phyloP scores from a whole-genome alignment of 2,797 vertebrate species.

The Tadarida brasiliensis region DNA sequence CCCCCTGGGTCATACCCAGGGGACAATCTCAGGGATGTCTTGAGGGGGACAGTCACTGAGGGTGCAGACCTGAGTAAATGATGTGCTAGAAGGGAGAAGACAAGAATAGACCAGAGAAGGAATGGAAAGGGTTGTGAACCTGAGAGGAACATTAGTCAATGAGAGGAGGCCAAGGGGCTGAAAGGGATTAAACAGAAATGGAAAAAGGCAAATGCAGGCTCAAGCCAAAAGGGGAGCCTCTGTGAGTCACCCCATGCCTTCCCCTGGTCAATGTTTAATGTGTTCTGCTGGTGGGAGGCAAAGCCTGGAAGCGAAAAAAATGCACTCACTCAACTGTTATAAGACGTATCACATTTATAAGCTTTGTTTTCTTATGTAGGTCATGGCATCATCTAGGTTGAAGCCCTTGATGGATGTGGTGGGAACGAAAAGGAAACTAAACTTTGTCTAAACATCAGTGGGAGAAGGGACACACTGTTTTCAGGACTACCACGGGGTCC shows the following conservation, averaged over 20 bases:
- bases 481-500: not conserved
- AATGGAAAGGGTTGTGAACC: not conserved
- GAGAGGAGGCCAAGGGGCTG: not conserved
- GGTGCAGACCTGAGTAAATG: not conserved
- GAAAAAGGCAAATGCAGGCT: not conserved
- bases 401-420: not conserved
- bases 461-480: not conserved
- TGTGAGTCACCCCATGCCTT: not conserved
- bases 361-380: not conserved
- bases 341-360: not conserved
- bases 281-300: not conserved
- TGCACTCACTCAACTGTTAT: not conserved
- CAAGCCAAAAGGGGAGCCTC: not conserved
- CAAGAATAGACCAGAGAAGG: not conserved
- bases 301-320: not conserved
- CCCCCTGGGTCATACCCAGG: not conserved
- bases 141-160: not conserved
- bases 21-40: not conserved
- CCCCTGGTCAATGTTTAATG: not conserved
- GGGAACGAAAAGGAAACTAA: not conserved
- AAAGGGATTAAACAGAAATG: not conserved
- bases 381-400: not conserved
- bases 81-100: not conserved
- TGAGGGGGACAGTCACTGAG: not conserved
- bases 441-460: constrained; percentile 5